Base-by-base conservation (phyloP, 2,113 vertebrate genomes). In the Antennarius striatus region DNA sequence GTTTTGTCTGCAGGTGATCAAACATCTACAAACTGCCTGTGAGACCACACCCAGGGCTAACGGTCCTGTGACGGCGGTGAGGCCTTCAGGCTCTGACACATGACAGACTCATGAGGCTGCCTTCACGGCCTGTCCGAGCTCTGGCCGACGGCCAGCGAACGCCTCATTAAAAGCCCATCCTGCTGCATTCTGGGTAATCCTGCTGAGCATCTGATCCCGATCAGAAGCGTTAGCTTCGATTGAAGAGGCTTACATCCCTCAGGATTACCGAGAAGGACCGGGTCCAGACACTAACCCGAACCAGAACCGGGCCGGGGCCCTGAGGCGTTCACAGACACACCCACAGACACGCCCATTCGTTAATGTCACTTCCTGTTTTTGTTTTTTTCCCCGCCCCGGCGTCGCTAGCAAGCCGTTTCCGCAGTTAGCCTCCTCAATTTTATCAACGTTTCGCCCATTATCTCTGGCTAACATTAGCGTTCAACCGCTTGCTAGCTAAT, bases 131-230 rank as follows among this genome's bases (percentile, higher is more conserved):
- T 10, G 39, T 40, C 43, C 3, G 50, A 43, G 0, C 5, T 53
- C 36, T 58, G 72, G 68, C 42, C 57, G 4, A 54, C 43, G n/a
- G 43, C 64, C 68, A 68, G 1, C 3, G 32, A 82, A 61, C 2
- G 16, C 55, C 68, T 75, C 68, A 75, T 65, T 74, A 68, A 72
- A 65, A 51, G 16, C 65, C 16, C 12, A 32, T 74, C 50, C 17
- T 46, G 58, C 30, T 68, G 56, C 47, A 69, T 39, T 55, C 32
- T 13, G 22, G 53, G 39, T 72, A 63, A 77, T 76, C 69, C 50
- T 13, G 16, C 36, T n/a, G 53, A 30, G 57, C 58, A 56, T 65
- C 61, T 15, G 54, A 47, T 14, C 43, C 61, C 48, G 62, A 13
- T 66, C 60, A 51, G 10, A 57, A 63, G 54, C 12, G 8, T 73